Evolutionary conservation across 2,113 vertebrate species (phyloP).

Genomic region (Albula goreensis): DNA sequence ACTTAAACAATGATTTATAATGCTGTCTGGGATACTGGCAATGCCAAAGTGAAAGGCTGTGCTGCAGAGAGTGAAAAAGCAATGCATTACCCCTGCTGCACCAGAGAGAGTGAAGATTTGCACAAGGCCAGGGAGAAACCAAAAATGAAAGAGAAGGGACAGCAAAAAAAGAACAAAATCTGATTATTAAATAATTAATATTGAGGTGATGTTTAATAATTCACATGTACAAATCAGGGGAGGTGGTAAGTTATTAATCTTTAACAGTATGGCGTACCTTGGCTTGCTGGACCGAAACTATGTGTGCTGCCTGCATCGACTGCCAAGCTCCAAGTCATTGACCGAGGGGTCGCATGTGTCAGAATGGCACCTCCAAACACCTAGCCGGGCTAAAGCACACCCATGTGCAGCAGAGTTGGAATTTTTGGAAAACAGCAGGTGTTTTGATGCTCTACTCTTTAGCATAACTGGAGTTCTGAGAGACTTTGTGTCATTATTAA

Average conservation of each 20-base stretch:
- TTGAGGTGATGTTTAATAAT: slow-evolving; percentile 72
- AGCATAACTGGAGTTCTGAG: neutral
- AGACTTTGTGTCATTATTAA: neutral
- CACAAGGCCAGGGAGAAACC: neutral
- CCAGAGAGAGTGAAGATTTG: neutral
- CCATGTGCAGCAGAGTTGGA: neutral
- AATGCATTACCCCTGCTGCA: neutral
- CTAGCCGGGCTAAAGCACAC: neutral
- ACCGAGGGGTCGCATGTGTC: neutral
- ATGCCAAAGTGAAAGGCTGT: neutral
- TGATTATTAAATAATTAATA: slow-evolving; percentile 69
- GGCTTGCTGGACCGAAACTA: slow-evolving; percentile 27
- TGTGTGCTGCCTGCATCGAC: neutral
- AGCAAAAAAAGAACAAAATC: slow-evolving; percentile 47
- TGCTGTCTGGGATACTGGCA: neutral
- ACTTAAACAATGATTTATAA: neutral
- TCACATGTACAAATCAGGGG: slow-evolving; percentile 70
- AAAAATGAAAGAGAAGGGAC: slow-evolving; percentile 10
- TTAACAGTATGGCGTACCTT: slow-evolving; percentile 58
- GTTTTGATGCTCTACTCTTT: neutral
- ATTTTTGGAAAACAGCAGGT: neutral
- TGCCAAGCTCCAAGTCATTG: neutral
- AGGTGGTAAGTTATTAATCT: slow-evolving; percentile 66
- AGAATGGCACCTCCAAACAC: neutral
- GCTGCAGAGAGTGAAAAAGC: neutral